Percentiles rank a stretch among this genome's conserved stretches.
Conservation (phyloP, 2,113 vertebrate genomes). For the Carollia perspicillata region DNA sequence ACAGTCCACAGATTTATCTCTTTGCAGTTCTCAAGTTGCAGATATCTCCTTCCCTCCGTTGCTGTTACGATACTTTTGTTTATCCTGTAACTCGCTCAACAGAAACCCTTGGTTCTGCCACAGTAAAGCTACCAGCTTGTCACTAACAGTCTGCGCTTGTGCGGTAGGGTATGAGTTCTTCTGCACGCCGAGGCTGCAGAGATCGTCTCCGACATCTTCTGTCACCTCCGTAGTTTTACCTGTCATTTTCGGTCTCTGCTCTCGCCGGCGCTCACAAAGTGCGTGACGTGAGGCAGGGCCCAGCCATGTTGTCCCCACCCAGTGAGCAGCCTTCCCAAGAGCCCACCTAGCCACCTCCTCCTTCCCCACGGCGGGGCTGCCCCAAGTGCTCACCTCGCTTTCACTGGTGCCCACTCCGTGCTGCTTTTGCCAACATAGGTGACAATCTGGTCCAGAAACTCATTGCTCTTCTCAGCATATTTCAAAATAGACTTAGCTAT, state of each 20-base stretch:
- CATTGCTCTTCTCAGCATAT: neutral
- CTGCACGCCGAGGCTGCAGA: neutral
- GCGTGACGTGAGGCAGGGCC: neutral
- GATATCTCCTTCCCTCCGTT: neutral
- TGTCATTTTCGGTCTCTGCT: neutral
- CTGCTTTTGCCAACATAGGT: neutral
- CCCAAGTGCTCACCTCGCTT: neutral
- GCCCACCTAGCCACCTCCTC: neutral
- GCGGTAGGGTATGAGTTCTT: neutral
- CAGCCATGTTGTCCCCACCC: neutral
- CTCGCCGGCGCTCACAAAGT: neutral
- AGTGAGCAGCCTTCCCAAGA: neutral
- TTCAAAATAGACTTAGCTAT: neutral
- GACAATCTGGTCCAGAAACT: neutral
- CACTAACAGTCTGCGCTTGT: neutral
- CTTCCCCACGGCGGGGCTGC: neutral
- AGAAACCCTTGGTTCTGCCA: neutral
- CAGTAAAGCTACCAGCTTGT: neutral
- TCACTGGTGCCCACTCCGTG: neutral
- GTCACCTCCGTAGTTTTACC: neutral
- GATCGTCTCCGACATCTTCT: neutral
- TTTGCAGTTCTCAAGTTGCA: neutral
- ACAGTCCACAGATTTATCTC: neutral
- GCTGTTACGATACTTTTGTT: neutral
- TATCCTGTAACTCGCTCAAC: neutral